Conservation (phyloP, 2,888 invertebrate genomes). For the Formica aserva region DNA sequence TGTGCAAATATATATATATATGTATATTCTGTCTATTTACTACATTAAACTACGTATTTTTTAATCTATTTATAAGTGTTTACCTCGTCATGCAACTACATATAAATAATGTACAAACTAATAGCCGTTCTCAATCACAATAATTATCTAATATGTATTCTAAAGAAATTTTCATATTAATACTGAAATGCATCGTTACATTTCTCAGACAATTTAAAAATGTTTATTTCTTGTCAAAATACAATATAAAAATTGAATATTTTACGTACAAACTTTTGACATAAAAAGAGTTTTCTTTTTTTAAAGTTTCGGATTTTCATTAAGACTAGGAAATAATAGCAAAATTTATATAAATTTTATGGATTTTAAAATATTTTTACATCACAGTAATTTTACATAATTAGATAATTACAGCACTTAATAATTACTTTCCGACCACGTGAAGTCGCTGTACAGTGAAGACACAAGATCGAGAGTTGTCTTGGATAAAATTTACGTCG, state of each 20-base stretch:
- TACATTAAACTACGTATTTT: slow-evolving; percentile 5
- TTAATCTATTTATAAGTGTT: slow-evolving; percentile 26
- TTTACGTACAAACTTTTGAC: background rate
- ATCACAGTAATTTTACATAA: slow-evolving; percentile 33
- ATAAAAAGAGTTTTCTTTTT: background rate
- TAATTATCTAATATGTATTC: slow-evolving; percentile 15
- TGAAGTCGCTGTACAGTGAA: background rate
- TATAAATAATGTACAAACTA: slow-evolving; percentile 17
- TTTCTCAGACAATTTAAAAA: background rate
- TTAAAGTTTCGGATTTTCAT: background rate
- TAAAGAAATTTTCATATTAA: background rate
- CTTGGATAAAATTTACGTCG: slow-evolving; percentile 22
- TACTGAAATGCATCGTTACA: background rate
- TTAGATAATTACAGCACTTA: slow-evolving; percentile 27
- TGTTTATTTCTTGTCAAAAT: background rate
- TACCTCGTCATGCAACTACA: slow-evolving; percentile 22
- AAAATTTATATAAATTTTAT: background rate
- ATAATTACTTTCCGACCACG: slow-evolving; percentile 4
- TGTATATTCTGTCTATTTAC: background rate
- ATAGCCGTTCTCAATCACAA: background rate
- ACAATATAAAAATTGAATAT: background rate
- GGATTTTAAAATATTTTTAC: background rate
- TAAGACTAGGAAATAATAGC: background rate
- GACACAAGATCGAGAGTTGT: background rate
- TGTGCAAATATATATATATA: slow-evolving; percentile 23